Evolutionary conservation across 2,113 vertebrate species (phyloP).

Genomic region (Actenoides hombroni): DNA sequence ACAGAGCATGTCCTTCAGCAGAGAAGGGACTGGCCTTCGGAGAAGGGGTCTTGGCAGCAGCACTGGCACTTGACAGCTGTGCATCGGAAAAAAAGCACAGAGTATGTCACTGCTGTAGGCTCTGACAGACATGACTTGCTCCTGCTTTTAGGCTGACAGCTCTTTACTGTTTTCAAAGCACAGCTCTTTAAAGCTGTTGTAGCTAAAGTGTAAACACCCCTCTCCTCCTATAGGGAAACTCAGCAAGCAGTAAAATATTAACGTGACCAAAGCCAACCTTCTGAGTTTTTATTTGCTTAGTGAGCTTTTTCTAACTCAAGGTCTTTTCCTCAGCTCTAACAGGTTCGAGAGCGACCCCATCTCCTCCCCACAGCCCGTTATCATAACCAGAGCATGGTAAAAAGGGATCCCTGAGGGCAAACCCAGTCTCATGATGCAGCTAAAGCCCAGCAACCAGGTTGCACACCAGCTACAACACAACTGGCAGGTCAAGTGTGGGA

Average conservation of each 20-base stretch:
- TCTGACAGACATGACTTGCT: fast-evolving
- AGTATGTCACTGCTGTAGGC: not conserved
- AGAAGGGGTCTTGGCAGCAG: not conserved
- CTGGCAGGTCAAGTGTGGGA: conserved; percentile 62
- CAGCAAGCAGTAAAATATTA: conserved; percentile 77
- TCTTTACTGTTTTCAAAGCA: not conserved
- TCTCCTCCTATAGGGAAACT: not conserved
- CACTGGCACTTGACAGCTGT: not conserved
- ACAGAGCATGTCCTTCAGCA: fast-evolving
- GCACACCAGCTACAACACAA: conserved; percentile 28
- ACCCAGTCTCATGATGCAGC: not conserved
- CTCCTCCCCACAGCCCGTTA: not conserved
- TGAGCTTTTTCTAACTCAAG: conserved; percentile 41
- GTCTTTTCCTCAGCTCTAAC: not conserved
- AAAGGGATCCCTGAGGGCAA: conserved; percentile 12
- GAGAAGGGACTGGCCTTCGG: not conserved
- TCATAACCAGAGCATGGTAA: not conserved
- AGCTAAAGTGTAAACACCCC: conserved; percentile 14
- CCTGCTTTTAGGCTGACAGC: not conserved
- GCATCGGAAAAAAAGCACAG: not conserved
- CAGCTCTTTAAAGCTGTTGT: not conserved
- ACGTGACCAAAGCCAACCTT: conserved; percentile 43
- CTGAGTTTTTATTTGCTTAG: conserved; percentile 40
- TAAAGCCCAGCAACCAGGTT: not conserved
- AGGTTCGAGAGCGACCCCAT: not conserved